Evolutionary conservation across 2,888 invertebrate genomes (phyloP).

Genomic region (Acanthosepion pharaonis): DNA sequence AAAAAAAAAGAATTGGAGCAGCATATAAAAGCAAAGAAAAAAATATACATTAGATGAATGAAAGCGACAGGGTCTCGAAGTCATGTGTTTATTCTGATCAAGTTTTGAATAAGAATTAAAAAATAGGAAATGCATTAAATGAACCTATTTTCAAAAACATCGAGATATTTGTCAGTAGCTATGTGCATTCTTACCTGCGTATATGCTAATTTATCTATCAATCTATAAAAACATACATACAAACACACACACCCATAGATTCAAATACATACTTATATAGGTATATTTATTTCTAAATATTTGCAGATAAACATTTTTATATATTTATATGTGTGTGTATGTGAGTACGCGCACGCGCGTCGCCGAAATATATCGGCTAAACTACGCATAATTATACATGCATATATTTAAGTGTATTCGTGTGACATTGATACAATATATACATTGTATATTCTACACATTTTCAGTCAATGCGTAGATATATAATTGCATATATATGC

Average conservation of each 20-base stretch:
- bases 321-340: no score
- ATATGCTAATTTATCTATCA: slow-evolving; percentile 33
- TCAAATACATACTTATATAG: not conserved
- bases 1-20: not conserved
- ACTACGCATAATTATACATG: no score
- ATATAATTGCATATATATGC: no score
- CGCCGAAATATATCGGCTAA: no score
- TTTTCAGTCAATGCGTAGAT: no score
- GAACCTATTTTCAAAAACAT: slow-evolving; percentile 33
- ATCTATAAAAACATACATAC: not conserved
- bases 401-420: not conserved
- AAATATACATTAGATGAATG: not conserved
- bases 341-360: rapidly evolving
- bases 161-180: not conserved
- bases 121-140: slow-evolving; percentile 33
- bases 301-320: not conserved
- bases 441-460: no score
- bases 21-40: not conserved
- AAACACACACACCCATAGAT: not conserved
- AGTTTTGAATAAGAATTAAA: slow-evolving; percentile 16
- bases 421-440: no score
- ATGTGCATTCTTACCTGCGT: not conserved
- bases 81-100: slow-evolving; percentile 33
- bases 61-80: not conserved
- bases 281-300: not conserved